phyloP scores from a whole-genome alignment of 2,888 invertebrate species.

The Torymus tubicola region DNA sequence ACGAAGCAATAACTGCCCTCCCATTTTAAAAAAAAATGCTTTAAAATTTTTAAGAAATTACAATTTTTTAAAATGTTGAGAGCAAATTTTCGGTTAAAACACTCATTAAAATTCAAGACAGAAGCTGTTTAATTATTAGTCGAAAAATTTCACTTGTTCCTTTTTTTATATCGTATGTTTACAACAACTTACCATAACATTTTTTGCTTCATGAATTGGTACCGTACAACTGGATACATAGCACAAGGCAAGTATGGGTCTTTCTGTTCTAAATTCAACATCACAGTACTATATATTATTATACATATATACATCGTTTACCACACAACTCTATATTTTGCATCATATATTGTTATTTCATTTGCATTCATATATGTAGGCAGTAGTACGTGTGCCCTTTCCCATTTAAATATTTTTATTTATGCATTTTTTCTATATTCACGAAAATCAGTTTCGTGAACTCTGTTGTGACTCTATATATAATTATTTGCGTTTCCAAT shows the following conservation, averaged over 20 bases:
- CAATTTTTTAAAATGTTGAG: conserved; percentile 44
- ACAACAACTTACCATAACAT: conserved; percentile 56
- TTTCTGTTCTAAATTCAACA: conserved; percentile 57
- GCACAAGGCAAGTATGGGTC: conserved; percentile 75
- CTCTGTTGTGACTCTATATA: conserved; percentile 17
- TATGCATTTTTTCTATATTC: conserved; percentile 11
- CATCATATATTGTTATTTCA: conserved; percentile 55
- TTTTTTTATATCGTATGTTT: conserved; percentile 38
- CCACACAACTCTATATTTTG: conserved; percentile 54
- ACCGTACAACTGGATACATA: conserved; percentile 75
- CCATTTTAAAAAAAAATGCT: conserved; percentile 31
- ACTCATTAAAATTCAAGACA: too few species aligned
- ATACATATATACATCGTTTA: conserved; percentile 49
- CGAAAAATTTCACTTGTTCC: conserved; percentile 28
- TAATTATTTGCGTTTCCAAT: conserved; percentile 15
- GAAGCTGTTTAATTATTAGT: conserved; percentile 5
- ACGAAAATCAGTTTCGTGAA: not conserved
- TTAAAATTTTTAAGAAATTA: not conserved
- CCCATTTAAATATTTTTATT: conserved; percentile 38
- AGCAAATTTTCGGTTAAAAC: conserved; percentile 6
- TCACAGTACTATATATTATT: conserved; percentile 49
- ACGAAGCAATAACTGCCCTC: conserved; percentile 18
- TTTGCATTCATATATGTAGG: conserved; percentile 59
- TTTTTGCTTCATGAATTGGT: conserved; percentile 74
- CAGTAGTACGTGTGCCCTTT: conserved; percentile 60